These are phyloP conservation scores for Bellardia bayeri DNA, from an alignment of 2,888 invertebrate species.

Conservation along the genomic window DNA sequence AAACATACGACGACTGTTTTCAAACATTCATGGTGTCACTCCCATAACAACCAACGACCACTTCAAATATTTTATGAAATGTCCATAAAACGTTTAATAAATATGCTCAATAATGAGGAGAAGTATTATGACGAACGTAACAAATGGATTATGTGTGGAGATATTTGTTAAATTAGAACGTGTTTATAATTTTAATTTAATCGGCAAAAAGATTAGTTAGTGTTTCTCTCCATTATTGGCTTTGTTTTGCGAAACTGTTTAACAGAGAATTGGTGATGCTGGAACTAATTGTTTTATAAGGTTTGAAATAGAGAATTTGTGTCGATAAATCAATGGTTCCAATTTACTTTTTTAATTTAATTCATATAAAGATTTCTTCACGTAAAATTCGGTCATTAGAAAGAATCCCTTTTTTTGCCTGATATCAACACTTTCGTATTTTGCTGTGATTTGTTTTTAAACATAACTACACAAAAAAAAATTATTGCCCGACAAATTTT, in stretches of 20 bases:
- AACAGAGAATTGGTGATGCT: background rate
- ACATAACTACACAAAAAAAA: no score
- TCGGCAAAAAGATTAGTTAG: slow-evolving; percentile 13
- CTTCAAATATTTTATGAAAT: slow-evolving; percentile 45
- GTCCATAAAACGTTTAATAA: slow-evolving; percentile 31
- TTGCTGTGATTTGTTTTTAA: no score
- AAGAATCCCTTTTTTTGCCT: no score
- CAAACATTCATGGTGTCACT: slow-evolving; percentile 19
- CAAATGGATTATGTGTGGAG: slow-evolving; percentile 20
- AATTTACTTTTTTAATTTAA: no score
- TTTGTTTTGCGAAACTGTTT: slow-evolving; percentile 11
- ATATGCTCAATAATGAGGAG: slow-evolving; percentile 9
- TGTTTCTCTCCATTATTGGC: slow-evolving; percentile 28
- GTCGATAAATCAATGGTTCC: no score
- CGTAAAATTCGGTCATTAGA: no score
- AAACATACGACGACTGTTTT: background rate
- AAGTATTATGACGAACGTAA: slow-evolving; percentile 2
- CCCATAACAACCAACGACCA: slow-evolving; percentile 39
- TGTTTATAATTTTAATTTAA: slow-evolving; percentile 36
- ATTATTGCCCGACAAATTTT: no score
- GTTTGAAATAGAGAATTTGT: no score
- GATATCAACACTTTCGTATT: no score
- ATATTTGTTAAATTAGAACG: slow-evolving; percentile 38
- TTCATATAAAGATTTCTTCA: no score
- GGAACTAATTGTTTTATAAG: no score